These are phyloP conservation scores for Anguilla anguilla DNA, from an alignment of 2,797 vertebrate genomes.

Conservation along the genomic window DNA sequence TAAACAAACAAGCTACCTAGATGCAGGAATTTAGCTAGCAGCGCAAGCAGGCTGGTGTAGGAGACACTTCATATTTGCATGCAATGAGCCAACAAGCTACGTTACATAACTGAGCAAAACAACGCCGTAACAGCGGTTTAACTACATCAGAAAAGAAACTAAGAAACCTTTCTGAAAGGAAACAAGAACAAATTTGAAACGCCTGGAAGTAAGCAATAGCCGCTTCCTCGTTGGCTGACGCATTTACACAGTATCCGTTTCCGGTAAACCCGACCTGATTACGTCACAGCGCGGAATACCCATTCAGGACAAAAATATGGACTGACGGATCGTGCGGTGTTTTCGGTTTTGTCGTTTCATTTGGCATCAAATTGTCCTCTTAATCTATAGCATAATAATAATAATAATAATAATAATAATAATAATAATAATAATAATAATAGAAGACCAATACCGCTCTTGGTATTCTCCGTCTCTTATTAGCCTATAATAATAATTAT, in stretches of 20 bases:
- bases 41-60: background rate
- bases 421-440: background rate
- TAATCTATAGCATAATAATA: background rate
- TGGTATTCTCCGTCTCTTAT: too few relatives aligned
- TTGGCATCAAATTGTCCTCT: background rate
- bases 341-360: background rate
- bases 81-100: background rate
- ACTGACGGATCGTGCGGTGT: too few relatives aligned
- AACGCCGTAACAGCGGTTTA: background rate
- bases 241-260: conserved; percentile 15
- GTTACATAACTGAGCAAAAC: background rate
- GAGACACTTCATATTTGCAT: background rate
- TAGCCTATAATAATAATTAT: background rate
- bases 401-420: too few relatives aligned
- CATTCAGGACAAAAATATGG: background rate
- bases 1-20: background rate
- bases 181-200: background rate
- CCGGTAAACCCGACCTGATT: background rate
- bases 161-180: background rate
- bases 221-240: background rate
- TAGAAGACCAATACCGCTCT: background rate
- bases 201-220: background rate
- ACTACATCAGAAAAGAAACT: too few relatives aligned
- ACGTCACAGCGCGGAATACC: background rate
- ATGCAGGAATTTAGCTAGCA: background rate